These are phyloP conservation scores for Lasioglossum calceatum DNA, from an alignment of 2,888 invertebrate genomes.

Conservation along the genomic window DNA sequence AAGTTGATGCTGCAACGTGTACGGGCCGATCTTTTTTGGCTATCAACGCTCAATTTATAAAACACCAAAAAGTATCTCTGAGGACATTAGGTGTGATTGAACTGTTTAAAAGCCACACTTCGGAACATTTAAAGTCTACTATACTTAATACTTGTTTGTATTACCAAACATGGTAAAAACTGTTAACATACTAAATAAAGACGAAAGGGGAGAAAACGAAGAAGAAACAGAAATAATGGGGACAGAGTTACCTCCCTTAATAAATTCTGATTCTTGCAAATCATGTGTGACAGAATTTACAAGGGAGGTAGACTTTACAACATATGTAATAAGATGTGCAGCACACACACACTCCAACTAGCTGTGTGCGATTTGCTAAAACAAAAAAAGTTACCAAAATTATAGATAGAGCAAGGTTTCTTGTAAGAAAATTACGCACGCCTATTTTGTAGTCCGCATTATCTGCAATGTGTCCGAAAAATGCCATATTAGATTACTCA, in stretches of 20 bases:
- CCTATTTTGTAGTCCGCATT: background rate
- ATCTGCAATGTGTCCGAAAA: background rate
- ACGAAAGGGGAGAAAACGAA: too few relatives aligned
- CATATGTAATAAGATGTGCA: background rate
- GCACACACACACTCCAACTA: background rate
- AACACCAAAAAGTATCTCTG: background rate
- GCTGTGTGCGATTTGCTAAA: background rate
- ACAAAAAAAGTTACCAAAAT: background rate
- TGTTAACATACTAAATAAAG: background rate
- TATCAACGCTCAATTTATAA: conserved; percentile 1
- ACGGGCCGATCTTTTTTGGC: background rate
- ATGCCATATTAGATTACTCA: background rate
- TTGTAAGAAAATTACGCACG: conserved; percentile 14
- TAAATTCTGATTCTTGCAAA: too few relatives aligned
- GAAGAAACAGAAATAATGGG: too few relatives aligned
- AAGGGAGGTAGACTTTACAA: background rate
- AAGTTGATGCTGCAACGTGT: conserved; percentile 1
- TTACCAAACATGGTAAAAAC: background rate
- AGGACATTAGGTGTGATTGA: conserved; percentile 1
- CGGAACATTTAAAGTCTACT: too few relatives aligned
- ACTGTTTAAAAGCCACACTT: background rate
- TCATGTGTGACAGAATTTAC: background rate
- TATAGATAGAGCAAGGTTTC: background rate
- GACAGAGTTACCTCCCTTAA: too few relatives aligned
- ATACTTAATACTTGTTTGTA: background rate